Percentiles rank a stretch among this genome's conserved stretches.
These are phyloP conservation scores for Dermolepida albohirtum DNA, from an alignment of 2,888 invertebrate genomes.

Conservation along the genomic window DNA sequence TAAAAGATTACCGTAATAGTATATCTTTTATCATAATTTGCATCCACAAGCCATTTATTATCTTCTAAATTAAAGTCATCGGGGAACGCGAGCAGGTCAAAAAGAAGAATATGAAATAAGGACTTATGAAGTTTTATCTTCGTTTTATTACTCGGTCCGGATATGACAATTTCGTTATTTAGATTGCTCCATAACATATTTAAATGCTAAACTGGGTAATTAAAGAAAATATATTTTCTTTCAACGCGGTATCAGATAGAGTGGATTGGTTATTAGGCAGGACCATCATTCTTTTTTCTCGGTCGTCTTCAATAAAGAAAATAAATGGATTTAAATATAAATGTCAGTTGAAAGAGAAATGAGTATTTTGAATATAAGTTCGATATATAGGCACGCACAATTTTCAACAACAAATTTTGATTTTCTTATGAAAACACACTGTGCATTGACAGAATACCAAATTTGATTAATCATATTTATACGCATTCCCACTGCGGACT, in stretches of 20 bases:
- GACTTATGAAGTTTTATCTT: neutral
- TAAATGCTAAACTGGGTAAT: slow-evolving; percentile 19
- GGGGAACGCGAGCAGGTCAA: neutral
- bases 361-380: too few relatives aligned
- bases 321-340: too few relatives aligned
- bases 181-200: slow-evolving; percentile 1
- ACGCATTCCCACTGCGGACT: neutral
- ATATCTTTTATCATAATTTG: slow-evolving; percentile 27
- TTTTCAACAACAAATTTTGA: neutral
- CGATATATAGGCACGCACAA: too few relatives aligned
- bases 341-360: too few relatives aligned
- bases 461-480: slow-evolving; percentile 14
- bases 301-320: neutral
- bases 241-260: slow-evolving; percentile 12
- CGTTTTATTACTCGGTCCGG: neutral
- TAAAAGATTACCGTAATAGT: slow-evolving; percentile 18
- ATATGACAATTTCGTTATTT: neutral
- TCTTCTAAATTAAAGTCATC: slow-evolving; percentile 9
- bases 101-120: neutral
- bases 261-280: slow-evolving; percentile 3
- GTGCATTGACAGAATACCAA: neutral
- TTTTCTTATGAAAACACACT: slow-evolving; percentile 8
- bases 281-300: neutral
- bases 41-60: slow-evolving; percentile 18
- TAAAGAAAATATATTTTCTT: slow-evolving; percentile 19